A percentile compares a stretch with the other conserved stretches of the same genome.
Evolutionary conservation across 2,113 vertebrate genomes (phyloP).

Genomic region (Gasterosteus aculeatus): DNA sequence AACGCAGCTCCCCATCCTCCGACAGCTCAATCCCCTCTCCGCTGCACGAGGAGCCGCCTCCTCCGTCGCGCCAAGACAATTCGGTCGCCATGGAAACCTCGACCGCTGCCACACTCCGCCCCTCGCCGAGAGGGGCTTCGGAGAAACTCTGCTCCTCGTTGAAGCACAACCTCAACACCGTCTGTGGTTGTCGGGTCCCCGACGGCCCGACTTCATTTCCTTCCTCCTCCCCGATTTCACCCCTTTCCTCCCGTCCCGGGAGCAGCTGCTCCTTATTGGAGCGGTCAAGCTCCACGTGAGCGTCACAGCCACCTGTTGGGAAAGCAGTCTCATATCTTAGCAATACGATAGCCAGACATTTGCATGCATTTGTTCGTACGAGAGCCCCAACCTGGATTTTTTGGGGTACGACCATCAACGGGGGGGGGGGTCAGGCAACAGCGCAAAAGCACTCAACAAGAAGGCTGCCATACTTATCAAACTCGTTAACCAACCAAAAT

Average conservation of each 20-base stretch:
- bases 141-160: conserved; percentile 35
- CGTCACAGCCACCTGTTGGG: conserved; percentile 46
- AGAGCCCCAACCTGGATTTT: not conserved
- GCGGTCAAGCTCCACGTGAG: not conserved
- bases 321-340: conserved; percentile 38
- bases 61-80: conserved; percentile 17
- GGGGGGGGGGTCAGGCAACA: too few relatives aligned
- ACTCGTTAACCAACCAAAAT: not conserved
- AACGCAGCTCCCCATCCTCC: conserved; percentile 60
- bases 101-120: not conserved
- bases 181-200: not conserved
- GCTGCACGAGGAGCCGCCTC: conserved; percentile 8
- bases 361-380: not conserved
- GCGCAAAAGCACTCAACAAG: too few relatives aligned
- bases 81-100: not conserved
- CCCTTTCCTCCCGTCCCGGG: not conserved
- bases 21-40: conserved; percentile 60
- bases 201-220: conserved; percentile 18
- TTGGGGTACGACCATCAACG: not conserved
- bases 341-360: not conserved
- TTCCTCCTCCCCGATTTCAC: conserved; percentile 9
- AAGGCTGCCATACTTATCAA: too few relatives aligned
- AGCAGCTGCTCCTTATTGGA: not conserved
- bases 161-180: conserved; percentile 46
- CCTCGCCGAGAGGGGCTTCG: not conserved